Evolutionary conservation across 1,140 invertebrate species (phyloP), one percentile per base, ranked within the genome.

Genomic region (Drosophila pseudoananassae): DNA sequence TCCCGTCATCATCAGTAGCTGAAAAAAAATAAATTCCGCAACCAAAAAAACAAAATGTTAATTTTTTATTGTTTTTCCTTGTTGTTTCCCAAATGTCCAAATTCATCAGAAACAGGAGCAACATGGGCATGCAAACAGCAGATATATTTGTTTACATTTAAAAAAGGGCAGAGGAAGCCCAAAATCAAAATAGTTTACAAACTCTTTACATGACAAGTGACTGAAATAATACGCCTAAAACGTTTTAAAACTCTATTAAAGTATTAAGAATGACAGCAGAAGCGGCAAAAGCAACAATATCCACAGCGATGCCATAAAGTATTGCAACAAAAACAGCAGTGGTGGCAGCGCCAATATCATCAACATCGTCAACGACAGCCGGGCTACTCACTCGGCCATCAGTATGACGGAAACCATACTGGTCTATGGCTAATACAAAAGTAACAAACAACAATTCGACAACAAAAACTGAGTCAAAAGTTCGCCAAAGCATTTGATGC

Each of bases 151-250:
- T 69, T 69, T 69, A 70, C 51, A 65, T 78, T 78, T 65, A 58
- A 40, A 65, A 80, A 68, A 57, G 60, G 60, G 40, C 46, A 49
- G 17, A 43, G 17, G 43, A 69, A 64, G 70, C 51, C 27, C n/a
- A 14, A 46, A 70, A 45, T 63, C 60, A 50, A 55, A 78, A 78
- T 64, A 56, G 64, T 69, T 69, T 47, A 31, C 45, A 70, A 63
- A 79, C 68, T 53, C 50, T 68, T 80, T 51, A 66, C 59, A 55
- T 73, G 66, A 59, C 78, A 81, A 85, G 82, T 85, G 82, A 51
- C 74, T 76, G 76, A 82, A 85, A 82, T 74, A 87, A 85, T 85
- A 85, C 84, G 78, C 72, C 68, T 46, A 63, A 74, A 68, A 73
- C 58, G 57, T 74, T 75, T 56, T 64, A 63, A 74, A 74, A 74